phyloP scores from a whole-genome alignment of 2,797 vertebrate genomes.

The Sphaeramia orbicularis region DNA sequence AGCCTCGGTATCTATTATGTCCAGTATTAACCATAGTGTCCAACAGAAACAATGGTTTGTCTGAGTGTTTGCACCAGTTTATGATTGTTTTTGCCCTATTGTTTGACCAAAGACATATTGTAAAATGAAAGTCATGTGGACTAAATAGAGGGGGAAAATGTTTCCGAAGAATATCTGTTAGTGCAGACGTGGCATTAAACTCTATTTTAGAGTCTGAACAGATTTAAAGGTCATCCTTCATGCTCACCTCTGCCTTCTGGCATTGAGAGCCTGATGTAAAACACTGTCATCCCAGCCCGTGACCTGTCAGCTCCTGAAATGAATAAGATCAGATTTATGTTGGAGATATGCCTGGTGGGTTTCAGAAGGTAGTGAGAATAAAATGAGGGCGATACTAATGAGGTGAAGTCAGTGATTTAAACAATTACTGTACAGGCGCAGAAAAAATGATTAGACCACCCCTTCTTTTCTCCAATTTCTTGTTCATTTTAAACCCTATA shows the following conservation, averaged over 20 bases:
- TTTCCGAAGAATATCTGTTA: no score
- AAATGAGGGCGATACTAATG: constrained; percentile 4
- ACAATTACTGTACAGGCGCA: constrained; percentile 5
- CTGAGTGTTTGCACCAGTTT: no score
- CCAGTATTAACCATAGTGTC: no score
- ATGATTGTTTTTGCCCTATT: no score
- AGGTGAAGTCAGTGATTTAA: constrained; percentile 14
- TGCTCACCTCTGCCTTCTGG: constrained; percentile 2
- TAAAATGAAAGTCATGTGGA: no score
- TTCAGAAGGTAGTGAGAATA: constrained; percentile 4
- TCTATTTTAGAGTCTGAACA: constrained; percentile 5
- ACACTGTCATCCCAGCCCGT: background rate
- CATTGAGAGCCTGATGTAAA: constrained; percentile 3
- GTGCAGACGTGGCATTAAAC: no score
- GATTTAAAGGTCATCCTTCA: background rate
- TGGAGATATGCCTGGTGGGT: background rate
- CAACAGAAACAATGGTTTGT: no score
- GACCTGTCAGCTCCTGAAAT: constrained; percentile 11
- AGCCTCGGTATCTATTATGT: no score
- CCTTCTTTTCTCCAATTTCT: no score
- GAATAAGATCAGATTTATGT: constrained; percentile 1
- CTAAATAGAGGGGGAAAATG: no score
- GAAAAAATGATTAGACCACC: no score
- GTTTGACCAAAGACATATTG: no score
- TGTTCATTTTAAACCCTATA: background rate